These are phyloP conservation scores for Chiloscyllium punctatum DNA, from an alignment of 2,797 vertebrate genomes.

Conservation along the genomic window DNA sequence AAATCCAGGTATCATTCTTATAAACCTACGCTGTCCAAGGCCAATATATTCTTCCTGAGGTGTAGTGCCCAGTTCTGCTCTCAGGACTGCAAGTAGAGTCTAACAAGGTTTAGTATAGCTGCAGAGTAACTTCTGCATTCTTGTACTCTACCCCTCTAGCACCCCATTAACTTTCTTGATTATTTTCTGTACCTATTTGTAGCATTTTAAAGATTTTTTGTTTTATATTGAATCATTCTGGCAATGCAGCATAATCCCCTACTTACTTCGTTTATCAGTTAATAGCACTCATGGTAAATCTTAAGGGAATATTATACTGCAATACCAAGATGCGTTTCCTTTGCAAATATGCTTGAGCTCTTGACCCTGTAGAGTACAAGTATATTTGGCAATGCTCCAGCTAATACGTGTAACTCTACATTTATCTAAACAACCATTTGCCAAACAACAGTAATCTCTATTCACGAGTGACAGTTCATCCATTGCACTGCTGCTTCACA, in stretches of 20 bases:
- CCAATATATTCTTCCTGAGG: too few species aligned
- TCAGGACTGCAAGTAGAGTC: too few species aligned
- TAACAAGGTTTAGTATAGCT: too few species aligned
- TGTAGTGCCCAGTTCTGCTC: too few species aligned
- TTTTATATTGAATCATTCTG: background rate
- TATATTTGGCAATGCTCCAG: background rate
- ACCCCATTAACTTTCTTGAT: too few species aligned
- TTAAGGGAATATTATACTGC: background rate
- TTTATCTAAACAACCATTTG: background rate
- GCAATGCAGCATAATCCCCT: background rate
- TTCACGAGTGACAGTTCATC: constrained; percentile 1
- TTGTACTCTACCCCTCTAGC: too few species aligned
- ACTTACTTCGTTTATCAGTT: background rate
- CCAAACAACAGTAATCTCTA: background rate
- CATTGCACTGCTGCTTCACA: background rate
- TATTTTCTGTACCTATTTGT: too few species aligned
- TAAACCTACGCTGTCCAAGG: too few species aligned
- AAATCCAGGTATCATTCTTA: too few species aligned
- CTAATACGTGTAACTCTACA: background rate
- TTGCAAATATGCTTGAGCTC: background rate
- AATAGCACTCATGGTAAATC: background rate
- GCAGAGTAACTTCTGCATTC: too few species aligned
- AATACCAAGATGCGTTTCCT: background rate
- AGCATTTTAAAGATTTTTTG: background rate
- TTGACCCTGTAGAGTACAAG: background rate